phyloP scores from a whole-genome alignment of 2,888 invertebrate genomes.

The Heteromurus nitidus region DNA sequence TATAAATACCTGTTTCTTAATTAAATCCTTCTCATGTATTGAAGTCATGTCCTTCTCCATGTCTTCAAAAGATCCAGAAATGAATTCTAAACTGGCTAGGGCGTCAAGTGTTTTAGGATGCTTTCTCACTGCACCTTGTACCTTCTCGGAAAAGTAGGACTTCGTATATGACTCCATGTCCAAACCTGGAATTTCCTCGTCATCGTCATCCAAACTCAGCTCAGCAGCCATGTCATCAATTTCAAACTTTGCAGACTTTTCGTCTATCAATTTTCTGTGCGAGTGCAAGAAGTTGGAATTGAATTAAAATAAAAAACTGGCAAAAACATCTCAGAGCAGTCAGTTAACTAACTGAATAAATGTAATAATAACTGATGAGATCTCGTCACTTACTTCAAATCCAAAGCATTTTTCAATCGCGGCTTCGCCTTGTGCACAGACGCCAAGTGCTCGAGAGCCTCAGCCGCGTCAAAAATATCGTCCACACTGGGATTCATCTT shows the following conservation, averaged over 20 bases:
- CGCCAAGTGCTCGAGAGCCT: conserved; percentile 36
- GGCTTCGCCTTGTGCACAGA: conserved; percentile 30
- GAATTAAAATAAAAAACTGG: neutral
- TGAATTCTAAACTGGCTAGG: conserved; percentile 14
- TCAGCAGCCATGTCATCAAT: conserved; percentile 4
- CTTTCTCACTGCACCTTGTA: neutral
- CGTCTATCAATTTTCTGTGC: conserved; percentile 1
- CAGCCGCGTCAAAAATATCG: neutral
- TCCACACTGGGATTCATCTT: neutral
- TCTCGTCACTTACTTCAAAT: conserved; percentile 46
- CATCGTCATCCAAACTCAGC: conserved; percentile 32
- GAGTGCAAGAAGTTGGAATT: neutral
- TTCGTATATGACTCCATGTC: conserved; percentile 11
- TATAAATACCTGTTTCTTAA: conserved; percentile 24
- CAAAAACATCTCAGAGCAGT: neutral
- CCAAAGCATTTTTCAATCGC: conserved; percentile 26
- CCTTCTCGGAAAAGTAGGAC: neutral
- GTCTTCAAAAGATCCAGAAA: conserved; percentile 7
- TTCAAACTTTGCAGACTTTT: conserved; percentile 39
- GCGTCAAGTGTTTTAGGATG: conserved; percentile 15
- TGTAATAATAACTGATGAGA: neutral
- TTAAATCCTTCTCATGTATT: conserved; percentile 8
- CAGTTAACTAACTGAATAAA: neutral
- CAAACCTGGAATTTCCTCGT: neutral
- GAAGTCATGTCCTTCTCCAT: conserved; percentile 25